Conservation (phyloP, 2,113 vertebrate genomes). For the Nibea coibor region DNA sequence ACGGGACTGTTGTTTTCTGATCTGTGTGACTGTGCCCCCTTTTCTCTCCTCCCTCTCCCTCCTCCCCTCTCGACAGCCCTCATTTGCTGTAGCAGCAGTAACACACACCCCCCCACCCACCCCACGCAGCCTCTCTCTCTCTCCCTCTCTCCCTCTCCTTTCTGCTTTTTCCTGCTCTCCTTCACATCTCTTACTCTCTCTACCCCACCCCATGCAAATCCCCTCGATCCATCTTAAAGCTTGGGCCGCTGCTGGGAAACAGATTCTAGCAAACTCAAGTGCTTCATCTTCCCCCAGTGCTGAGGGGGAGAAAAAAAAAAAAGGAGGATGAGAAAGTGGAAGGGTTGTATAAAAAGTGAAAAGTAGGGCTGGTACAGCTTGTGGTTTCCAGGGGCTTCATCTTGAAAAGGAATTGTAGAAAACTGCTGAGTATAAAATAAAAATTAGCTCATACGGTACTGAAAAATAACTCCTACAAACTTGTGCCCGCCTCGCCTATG, state of each 20-base stretch:
- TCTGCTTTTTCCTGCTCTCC: conserved; percentile 33
- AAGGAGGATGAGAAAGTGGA: conserved; percentile 55
- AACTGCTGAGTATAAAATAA: conserved; percentile 66
- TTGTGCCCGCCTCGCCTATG: conserved; percentile 11
- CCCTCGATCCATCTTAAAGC: conserved; percentile 76
- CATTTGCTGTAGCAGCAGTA: conserved; percentile 70
- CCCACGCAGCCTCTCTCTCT: conserved; percentile 30
- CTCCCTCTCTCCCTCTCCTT: neutral
- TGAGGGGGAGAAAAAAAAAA: conserved; percentile 26
- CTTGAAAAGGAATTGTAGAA: conserved; percentile 62
- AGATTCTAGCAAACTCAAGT: conserved; percentile 73
- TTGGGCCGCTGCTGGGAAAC: conserved; percentile 71
- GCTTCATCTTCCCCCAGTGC: conserved; percentile 71
- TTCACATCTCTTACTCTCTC: conserved; percentile 60
- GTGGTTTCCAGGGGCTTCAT: conserved; percentile 59
- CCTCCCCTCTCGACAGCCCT: conserved; percentile 50
- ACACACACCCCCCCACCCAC: conserved; percentile 31
- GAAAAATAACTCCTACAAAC: conserved; percentile 44
- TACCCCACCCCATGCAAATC: conserved; percentile 67
- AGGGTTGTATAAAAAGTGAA: conserved; percentile 50
- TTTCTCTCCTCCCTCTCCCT: conserved; percentile 54
- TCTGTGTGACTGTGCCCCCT: conserved; percentile 59
- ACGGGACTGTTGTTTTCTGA: conserved; percentile 67
- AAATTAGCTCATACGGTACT: conserved; percentile 48
- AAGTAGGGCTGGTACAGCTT: conserved; percentile 69